These are phyloP conservation scores for Pheosia gnoma DNA, from an alignment of 2,888 invertebrate genomes.

Conservation along the genomic window DNA sequence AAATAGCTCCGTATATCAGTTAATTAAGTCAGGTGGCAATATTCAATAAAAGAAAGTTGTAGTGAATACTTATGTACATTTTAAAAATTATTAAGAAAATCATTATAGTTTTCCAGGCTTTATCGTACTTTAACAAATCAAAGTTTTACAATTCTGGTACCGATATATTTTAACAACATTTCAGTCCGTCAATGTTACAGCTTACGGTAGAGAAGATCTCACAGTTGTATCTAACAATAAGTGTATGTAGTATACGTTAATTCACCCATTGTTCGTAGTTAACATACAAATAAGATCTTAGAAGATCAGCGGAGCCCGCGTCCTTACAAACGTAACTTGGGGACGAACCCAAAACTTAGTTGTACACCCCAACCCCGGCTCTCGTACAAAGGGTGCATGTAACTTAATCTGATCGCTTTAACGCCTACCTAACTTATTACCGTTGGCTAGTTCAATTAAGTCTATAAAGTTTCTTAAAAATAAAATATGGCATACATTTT, in stretches of 20 bases:
- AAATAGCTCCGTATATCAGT: too few species aligned
- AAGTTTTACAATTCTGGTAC: too few species aligned
- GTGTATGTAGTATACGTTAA: slow-evolving; percentile 13
- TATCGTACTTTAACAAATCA: too few species aligned
- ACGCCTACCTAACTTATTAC: slow-evolving; percentile 46
- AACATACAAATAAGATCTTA: slow-evolving; percentile 64
- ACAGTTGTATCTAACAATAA: not conserved
- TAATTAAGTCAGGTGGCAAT: too few species aligned
- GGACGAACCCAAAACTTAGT: slow-evolving; percentile 75
- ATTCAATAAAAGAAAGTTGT: too few species aligned
- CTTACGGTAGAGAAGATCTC: not conserved
- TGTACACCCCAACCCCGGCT: slow-evolving; percentile 54
- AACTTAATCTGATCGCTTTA: slow-evolving; percentile 47
- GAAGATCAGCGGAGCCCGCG: slow-evolving; percentile 61
- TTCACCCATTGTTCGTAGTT: slow-evolving; percentile 57
- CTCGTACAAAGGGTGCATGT: slow-evolving; percentile 47
- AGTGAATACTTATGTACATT: too few species aligned
- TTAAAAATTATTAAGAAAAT: too few species aligned
- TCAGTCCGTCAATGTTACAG: not conserved
- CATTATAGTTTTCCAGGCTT: too few species aligned
- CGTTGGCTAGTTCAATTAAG: slow-evolving; percentile 38
- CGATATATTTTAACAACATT: not conserved
- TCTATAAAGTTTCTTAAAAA: not conserved
- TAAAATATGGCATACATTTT: not conserved
- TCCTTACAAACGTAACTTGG: slow-evolving; percentile 73